Percentiles rank a stretch among this genome's conserved stretches.
These are phyloP conservation scores for Porites lutea DNA, from an alignment of 64 coral and sea anemone species.

Conservation along the genomic window DNA sequence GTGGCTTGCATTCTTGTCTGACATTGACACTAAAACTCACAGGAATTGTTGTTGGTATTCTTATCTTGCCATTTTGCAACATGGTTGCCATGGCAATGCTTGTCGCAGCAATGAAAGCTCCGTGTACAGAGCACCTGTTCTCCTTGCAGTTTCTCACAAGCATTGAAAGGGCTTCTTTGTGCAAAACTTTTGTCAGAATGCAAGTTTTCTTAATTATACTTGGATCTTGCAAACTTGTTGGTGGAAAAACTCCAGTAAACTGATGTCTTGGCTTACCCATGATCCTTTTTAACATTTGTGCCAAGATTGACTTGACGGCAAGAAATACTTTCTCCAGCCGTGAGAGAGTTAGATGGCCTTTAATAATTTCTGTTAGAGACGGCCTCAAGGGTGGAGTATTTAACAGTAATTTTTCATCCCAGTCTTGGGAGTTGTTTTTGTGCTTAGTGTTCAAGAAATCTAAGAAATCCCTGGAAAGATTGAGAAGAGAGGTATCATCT, in stretches of 20 bases:
- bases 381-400: conserved; percentile 8
- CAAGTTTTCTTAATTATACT: conserved; percentile 63
- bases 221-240: conserved; percentile 44
- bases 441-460: conserved; percentile 36
- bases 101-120: conserved; percentile 57
- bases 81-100: conserved; percentile 58
- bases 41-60: conserved; percentile 37
- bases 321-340: conserved; percentile 17
- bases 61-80: conserved; percentile 18
- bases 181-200: conserved; percentile 44
- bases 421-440: not conserved
- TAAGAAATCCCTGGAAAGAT: conserved; percentile 59
- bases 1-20: conserved; percentile 52
- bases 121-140: conserved; percentile 74
- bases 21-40: conserved; percentile 54
- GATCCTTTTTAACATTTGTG: not conserved
- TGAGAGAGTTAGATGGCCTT: not conserved
- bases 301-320: conserved; percentile 19
- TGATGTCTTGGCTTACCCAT: conserved; percentile 38
- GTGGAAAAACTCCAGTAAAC: conserved; percentile 45
- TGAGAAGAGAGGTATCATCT: conserved; percentile 31
- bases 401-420: not conserved
- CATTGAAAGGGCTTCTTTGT: conserved; percentile 22
- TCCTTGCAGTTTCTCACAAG: conserved; percentile 45
- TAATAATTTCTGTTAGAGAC: not conserved